Percentiles rank a stretch among this genome's conserved stretches.
These are phyloP conservation scores for Zaprionus ornatus DNA, from an alignment of 1,140 invertebrate genomes.

Conservation along the genomic window DNA sequence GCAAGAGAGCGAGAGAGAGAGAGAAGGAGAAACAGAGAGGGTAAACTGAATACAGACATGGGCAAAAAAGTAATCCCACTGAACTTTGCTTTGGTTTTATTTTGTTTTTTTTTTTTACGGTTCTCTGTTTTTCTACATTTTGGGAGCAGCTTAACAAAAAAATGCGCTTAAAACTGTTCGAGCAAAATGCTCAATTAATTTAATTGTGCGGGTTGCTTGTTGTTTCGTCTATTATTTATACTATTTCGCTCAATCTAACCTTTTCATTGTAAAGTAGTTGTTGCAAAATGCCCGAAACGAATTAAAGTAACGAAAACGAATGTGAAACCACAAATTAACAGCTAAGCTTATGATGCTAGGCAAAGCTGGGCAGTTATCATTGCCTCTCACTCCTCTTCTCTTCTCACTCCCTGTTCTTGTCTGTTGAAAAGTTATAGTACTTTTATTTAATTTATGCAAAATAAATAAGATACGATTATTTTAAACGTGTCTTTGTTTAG, in stretches of 20 bases:
- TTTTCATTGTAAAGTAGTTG: constrained; percentile 12
- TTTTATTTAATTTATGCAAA: constrained; percentile 20
- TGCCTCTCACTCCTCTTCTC: neutral
- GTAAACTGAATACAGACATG: neutral
- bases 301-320: constrained; percentile 7
- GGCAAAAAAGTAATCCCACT: constrained; percentile 47
- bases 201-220: constrained; percentile 16
- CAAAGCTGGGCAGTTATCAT: neutral
- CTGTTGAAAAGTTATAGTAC: constrained; percentile 16
- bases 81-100: constrained; percentile 52
- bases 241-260: constrained; percentile 10
- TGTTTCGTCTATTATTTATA: constrained; percentile 17
- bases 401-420: neutral
- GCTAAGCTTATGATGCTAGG: constrained; percentile 17
- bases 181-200: constrained; percentile 51
- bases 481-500: neutral
- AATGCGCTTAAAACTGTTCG: constrained; percentile 18
- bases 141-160: constrained; percentile 11
- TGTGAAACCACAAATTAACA: constrained; percentile 31
- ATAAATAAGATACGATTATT: constrained; percentile 43
- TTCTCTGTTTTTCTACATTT: constrained; percentile 3
- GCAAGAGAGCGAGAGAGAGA: neutral
- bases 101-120: constrained; percentile 22
- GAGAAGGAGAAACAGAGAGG: neutral
- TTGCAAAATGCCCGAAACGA: constrained; percentile 29